Evolutionary conservation across 2,113 vertebrate genomes (phyloP), one percentile per base, ranked within the genome.

Genomic region (Ellobius talpinus): DNA sequence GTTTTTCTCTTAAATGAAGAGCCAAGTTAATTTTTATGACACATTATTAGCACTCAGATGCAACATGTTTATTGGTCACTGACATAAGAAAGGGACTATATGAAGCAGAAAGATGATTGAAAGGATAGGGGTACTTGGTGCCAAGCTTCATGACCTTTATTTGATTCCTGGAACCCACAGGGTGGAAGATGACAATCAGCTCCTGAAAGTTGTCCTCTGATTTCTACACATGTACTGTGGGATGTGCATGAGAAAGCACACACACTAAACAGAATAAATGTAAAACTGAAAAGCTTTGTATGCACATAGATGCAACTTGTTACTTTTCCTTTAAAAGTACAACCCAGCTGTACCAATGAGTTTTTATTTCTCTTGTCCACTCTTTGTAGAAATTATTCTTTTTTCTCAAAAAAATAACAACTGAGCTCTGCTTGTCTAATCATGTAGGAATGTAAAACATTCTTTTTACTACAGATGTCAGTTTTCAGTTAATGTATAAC

Each of bases 401-500:
- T 5, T 7, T 19, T 19, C 0, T 1, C 5, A 23, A 50, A 55
- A 93, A 45, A 55, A 93, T 61, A 42, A 11, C 16, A 72, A 11
- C 26, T 58, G 77, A 55, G 16, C 33, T 88, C 42, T 81, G 2
- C 21, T 92, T 93, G 7, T 45, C 36, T 63, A 68, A 89, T 8
- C n/a, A 29, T 3, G 0, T 72, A 36, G 17, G 55, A 92, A 78
- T 61, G 5, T 4, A 58, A 77, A 70, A 1, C 2, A 21, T 26
- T 95, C 88, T 87, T 93, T 93, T 86, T 42, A 90, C 26, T 9
- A 2, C 14, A 50, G 36, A 42, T 31, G 63, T 70, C 31, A 76
- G 52, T 72, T 94, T 97, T 96, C 85, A 52, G 55, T 89, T 47
- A 87, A 84, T 63, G 89, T 81, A 89, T 79, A 91, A 92, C 52